Percentiles rank a stretch among this genome's conserved stretches.
Evolutionary conservation across 2,113 vertebrate genomes (phyloP).

Genomic region (Pantherophis guttatus): DNA sequence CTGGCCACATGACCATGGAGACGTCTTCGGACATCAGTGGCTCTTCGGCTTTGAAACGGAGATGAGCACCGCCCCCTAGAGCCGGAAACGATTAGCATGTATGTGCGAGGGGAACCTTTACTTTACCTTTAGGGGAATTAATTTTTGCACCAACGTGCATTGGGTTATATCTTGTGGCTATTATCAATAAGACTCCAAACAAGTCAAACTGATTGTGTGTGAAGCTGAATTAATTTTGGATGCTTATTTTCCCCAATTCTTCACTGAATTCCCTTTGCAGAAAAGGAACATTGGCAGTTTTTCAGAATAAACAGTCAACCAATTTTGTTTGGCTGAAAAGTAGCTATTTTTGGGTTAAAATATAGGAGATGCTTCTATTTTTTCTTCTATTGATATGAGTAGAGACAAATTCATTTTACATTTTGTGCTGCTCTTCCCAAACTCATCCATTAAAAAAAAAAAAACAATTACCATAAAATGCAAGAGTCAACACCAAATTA

Average conservation of each 20-base stretch:
- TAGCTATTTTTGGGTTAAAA: slow-evolving; percentile 57
- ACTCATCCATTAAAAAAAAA: not conserved
- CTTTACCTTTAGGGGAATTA: not conserved
- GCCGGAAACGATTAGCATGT: no score
- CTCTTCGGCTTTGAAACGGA: no score
- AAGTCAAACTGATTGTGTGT: slow-evolving; percentile 21
- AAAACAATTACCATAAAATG: not conserved
- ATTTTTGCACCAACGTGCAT: not conserved
- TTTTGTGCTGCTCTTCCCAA: slow-evolving; percentile 25
- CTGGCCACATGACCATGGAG: no score
- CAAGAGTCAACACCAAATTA: slow-evolving; percentile 9
- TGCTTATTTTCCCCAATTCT: slow-evolving; percentile 43
- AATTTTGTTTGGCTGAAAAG: slow-evolving; percentile 57
- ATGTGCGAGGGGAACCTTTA: no score
- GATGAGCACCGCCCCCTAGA: no score
- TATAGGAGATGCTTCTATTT: slow-evolving; percentile 57
- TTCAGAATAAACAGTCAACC: slow-evolving; percentile 64
- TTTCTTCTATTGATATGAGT: slow-evolving; percentile 61
- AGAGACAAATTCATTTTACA: slow-evolving; percentile 40
- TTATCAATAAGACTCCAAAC: not conserved
- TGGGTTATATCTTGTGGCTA: not conserved
- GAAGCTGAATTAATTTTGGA: slow-evolving; percentile 50
- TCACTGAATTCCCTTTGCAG: slow-evolving; percentile 57
- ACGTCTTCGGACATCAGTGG: no score
- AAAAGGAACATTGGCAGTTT: slow-evolving; percentile 59